Conservation (phyloP, 2,888 invertebrate species). For the Harpalus rubripes region DNA sequence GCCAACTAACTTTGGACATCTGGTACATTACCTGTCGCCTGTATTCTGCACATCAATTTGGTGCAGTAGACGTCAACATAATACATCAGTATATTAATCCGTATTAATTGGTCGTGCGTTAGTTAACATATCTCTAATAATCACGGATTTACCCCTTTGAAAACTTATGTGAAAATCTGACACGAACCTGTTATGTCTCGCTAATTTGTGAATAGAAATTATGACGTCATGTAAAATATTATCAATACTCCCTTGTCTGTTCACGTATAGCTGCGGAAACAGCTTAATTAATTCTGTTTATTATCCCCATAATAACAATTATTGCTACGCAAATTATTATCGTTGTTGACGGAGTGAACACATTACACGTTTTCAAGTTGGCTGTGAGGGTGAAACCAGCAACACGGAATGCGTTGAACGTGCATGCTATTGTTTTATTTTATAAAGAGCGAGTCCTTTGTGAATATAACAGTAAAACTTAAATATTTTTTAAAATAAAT, state of each 20-base stretch:
- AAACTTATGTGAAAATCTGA: constrained; percentile 4
- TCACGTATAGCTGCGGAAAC: constrained; percentile 1
- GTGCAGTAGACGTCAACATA: not conserved
- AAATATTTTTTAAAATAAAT: not conserved
- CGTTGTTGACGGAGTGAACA: constrained; percentile 10
- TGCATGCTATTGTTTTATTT: constrained; percentile 30
- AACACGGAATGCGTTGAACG: not conserved
- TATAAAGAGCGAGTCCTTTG: constrained; percentile 14
- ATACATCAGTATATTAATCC: not conserved
- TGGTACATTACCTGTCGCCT: too few species aligned
- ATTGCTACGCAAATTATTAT: constrained; percentile 49
- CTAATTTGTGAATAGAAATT: constrained; percentile 18
- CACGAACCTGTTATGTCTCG: not conserved
- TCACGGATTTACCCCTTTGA: not conserved
- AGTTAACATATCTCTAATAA: not conserved
- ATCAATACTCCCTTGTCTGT: constrained; percentile 25
- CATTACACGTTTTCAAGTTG: constrained; percentile 16
- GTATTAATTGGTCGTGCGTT: not conserved
- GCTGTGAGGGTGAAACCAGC: not conserved
- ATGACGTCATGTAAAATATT: constrained; percentile 28
- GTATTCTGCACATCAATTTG: too few species aligned
- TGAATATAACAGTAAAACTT: not conserved
- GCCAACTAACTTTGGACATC: too few species aligned
- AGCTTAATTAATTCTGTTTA: constrained; percentile 60
- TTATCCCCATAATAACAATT: constrained; percentile 59